These are phyloP conservation scores for Laterallus jamaicensis DNA, from an alignment of 2,113 vertebrate species.

Conservation along the genomic window DNA sequence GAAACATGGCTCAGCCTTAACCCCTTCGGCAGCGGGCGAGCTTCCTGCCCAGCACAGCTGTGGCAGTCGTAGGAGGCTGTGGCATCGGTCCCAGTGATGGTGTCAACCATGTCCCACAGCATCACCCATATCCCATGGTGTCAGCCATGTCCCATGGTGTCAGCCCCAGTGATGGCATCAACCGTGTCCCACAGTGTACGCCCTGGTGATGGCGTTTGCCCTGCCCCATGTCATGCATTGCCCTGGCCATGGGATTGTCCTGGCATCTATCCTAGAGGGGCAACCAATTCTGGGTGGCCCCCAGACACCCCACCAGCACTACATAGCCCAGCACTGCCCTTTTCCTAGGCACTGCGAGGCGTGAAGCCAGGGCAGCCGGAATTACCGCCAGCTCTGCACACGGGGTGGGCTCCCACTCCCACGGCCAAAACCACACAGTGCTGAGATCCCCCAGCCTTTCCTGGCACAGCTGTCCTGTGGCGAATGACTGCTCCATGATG, in stretches of 20 bases:
- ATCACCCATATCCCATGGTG: not conserved
- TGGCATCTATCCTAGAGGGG: not conserved
- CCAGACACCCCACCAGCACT: not conserved
- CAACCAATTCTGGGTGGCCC: not conserved
- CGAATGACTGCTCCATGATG: too few species aligned
- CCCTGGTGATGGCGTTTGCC: too few species aligned
- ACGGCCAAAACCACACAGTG: not conserved
- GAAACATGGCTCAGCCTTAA: not conserved
- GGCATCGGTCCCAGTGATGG: not conserved
- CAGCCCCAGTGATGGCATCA: too few species aligned
- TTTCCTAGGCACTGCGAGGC: not conserved
- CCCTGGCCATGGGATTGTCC: not conserved
- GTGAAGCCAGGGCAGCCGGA: not conserved
- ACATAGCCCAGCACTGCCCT: too few species aligned
- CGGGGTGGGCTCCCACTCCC: not conserved
- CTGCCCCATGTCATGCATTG: not conserved
- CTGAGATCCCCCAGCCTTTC: not conserved
- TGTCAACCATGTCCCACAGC: too few species aligned
- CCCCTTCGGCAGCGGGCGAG: not conserved
- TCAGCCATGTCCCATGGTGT: not conserved
- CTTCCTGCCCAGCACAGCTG: not conserved
- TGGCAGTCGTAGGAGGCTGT: accelerated
- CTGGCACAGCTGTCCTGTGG: not conserved
- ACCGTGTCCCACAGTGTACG: too few species aligned
- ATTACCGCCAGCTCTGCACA: too few species aligned